phyloP scores from a whole-genome alignment of 2,797 vertebrate genomes.

The Cyprinodon diabolis region DNA sequence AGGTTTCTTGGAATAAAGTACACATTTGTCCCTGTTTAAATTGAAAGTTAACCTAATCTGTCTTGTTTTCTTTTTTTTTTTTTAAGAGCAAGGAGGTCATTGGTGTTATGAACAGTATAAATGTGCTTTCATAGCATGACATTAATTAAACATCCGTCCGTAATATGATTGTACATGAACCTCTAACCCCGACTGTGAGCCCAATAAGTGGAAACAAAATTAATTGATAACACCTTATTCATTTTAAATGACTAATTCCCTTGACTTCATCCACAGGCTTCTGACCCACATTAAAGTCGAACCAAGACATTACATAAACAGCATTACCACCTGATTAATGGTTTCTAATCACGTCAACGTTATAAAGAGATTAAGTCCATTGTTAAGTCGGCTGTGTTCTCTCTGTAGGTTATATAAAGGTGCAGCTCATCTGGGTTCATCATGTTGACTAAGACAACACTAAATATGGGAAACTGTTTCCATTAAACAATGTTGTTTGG shows the following conservation, averaged over 20 bases:
- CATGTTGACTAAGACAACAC: neutral
- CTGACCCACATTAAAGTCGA: slow-evolving; percentile 41
- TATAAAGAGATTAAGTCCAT: slow-evolving; percentile 52
- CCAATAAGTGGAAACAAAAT: neutral
- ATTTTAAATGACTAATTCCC: neutral
- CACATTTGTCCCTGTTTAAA: neutral
- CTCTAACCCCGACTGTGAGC: neutral
- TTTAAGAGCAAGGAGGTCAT: too few species aligned
- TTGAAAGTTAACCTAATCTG: neutral
- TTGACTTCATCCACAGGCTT: slow-evolving; percentile 11
- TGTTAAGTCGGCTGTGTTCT: slow-evolving; percentile 30
- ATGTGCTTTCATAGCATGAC: neutral
- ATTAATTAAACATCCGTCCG: too few species aligned
- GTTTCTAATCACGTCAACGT: slow-evolving; percentile 56
- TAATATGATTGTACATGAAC: neutral
- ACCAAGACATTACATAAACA: slow-evolving; percentile 52
- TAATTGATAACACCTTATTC: neutral
- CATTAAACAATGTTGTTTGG: neutral
- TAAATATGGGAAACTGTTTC: neutral
- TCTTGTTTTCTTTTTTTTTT: too few species aligned
- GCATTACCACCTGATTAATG: slow-evolving; percentile 37
- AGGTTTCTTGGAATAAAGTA: too few species aligned
- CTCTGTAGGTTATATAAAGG: slow-evolving; percentile 31
- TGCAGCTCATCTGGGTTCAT: slow-evolving; percentile 2
- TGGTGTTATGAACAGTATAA: too few species aligned